phyloP scores from a whole-genome alignment of 1,140 invertebrate genomes.

The Chionoecetes opilio region DNA sequence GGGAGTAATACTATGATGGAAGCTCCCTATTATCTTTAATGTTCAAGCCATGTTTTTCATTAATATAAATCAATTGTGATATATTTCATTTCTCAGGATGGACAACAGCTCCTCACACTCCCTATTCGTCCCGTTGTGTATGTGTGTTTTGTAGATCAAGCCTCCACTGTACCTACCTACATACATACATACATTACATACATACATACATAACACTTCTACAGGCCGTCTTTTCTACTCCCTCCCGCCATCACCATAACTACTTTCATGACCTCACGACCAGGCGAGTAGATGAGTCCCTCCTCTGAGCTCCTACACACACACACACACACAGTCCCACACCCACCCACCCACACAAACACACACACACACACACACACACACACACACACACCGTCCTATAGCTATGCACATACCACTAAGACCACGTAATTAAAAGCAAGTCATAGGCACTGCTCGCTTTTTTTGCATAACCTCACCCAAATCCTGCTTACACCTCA shows the following conservation, averaged over 20 bases:
- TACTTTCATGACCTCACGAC: background rate
- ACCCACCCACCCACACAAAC: background rate
- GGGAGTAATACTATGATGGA: slow-evolving; percentile 5
- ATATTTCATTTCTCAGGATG: background rate
- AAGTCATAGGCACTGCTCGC: background rate
- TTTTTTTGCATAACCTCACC: background rate
- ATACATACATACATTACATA: too few species aligned
- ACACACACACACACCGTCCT: background rate
- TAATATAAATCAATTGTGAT: slow-evolving; percentile 31
- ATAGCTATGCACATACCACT: background rate
- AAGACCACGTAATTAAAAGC: background rate
- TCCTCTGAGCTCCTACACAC: background rate
- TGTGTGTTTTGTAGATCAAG: too few species aligned
- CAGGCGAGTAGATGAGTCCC: background rate
- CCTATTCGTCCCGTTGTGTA: background rate
- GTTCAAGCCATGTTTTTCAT: background rate
- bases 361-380: background rate
- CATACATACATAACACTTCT: too few species aligned
- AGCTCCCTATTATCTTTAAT: background rate
- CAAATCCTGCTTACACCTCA: background rate
- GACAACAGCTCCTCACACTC: background rate
- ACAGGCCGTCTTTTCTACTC: too few species aligned
- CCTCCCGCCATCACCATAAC: background rate
- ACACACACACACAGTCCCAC: background rate
- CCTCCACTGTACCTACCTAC: too few species aligned